Base-by-base conservation (phyloP, 1,140 invertebrate genomes). In the Dufourea novaeangliae region DNA sequence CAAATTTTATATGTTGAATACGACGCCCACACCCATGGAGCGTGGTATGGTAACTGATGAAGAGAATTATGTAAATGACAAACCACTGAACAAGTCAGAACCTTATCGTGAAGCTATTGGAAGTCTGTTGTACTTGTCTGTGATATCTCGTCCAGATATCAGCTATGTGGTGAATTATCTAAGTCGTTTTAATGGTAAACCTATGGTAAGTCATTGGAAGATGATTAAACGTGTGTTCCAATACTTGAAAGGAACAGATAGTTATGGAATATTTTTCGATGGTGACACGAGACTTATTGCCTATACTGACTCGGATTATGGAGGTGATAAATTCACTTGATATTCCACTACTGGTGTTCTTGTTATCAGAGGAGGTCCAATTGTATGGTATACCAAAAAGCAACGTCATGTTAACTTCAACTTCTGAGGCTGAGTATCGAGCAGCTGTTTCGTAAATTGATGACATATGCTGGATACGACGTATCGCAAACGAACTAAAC, bases 171-270 rank as follows among this genome's bases (percentile, higher is more conserved):
- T 90, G 1, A 86, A 83, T 70, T 82, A 85, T 78, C 79, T 87
- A 12, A 90, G 87, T 68, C 64, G 84, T 75, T 87, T 77, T 72
- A 64, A 83, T 10, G 84, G 78, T 67, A 82, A 81, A 76, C 88
- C 83, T 83, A 56, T 56, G 25, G n/a, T 5, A 3, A 56, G 25
- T 27, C 52, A 56, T 10, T 56, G 52, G 52, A 25, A 85, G 69
- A 82, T 83, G 44, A 80, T 89, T 0, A 90, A 90, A 68, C 80
- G 85, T 73, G 80, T 91, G 11, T 80, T 88, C 56, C 86, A 84
- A 56, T 88, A 91, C 78, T 14, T 90, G 37, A 86, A 83, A 72
- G 86, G 83, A 75, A 90, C 86, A 22, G 57, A 27, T 34, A 34
- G 79, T 22, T 84, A 78, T 84, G 87, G 88, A 64, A 85, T 88